Conservation (phyloP, 2,113 vertebrate species). For the Nothobranchius furzeri region DNA sequence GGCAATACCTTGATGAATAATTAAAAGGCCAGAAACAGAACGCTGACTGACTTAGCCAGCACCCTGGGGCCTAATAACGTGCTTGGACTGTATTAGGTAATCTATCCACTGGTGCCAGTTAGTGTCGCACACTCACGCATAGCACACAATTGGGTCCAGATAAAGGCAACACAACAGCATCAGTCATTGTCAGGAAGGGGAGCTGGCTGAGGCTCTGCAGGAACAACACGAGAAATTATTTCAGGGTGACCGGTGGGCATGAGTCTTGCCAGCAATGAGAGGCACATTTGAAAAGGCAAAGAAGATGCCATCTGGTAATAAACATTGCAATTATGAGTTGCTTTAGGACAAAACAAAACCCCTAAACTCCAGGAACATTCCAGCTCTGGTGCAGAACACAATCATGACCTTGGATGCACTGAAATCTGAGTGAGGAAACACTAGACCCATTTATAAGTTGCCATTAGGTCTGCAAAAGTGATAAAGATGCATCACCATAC, state of each 20-base stretch:
- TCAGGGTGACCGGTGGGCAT: conserved; percentile 38
- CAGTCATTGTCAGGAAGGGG: conserved; percentile 61
- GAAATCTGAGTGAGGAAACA: conserved; percentile 68
- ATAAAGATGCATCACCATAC: conserved; percentile 68
- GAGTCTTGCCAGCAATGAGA: conserved; percentile 30
- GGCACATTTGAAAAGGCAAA: conserved; percentile 33
- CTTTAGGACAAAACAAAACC: conserved; percentile 1
- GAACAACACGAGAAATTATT: conserved; percentile 58
- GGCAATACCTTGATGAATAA: conserved; percentile 73
- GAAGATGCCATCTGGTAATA: conserved; percentile 22
- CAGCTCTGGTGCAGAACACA: conserved; percentile 20
- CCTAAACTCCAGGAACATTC: neutral
- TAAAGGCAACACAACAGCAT: conserved; percentile 59
- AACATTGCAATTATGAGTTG: conserved; percentile 10
- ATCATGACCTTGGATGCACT: conserved; percentile 58
- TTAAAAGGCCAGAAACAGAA: conserved; percentile 76
- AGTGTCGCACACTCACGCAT: conserved; percentile 48
- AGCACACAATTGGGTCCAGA: conserved; percentile 56
- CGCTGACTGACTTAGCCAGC: conserved; percentile 68
- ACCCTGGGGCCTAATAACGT: conserved; percentile 79
- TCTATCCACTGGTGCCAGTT: conserved; percentile 76
- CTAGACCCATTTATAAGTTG: conserved; percentile 66
- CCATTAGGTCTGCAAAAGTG: conserved; percentile 67
- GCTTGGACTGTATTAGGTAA: conserved; percentile 79
- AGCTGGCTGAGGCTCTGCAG: conserved; percentile 52